A percentile compares a stretch with the other conserved stretches of the same genome.
phyloP scores from a whole-genome alignment of 2,113 vertebrate genomes.

The Pelecanus crispus region DNA sequence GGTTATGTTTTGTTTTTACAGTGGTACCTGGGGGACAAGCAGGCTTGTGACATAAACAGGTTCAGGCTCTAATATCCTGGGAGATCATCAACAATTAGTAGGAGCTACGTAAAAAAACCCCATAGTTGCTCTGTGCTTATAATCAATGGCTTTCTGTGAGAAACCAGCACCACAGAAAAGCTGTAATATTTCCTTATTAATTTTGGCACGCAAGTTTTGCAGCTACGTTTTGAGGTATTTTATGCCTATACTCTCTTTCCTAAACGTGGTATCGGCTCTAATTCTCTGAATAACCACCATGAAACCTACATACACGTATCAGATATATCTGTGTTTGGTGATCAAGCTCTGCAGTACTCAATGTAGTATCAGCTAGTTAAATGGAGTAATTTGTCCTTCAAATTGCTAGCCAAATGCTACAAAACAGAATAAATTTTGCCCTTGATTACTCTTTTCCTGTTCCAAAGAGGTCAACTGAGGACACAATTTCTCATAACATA shows the following conservation, averaged over 20 bases:
- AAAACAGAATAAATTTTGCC: background rate
- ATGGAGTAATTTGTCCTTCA: background rate
- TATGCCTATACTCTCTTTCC: background rate
- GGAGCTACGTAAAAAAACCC: background rate
- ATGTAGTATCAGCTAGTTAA: background rate
- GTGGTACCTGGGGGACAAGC: conserved; percentile 51
- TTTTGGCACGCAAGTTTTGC: background rate
- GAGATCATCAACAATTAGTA: conserved; percentile 22
- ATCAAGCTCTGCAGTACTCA: background rate
- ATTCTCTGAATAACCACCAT: background rate
- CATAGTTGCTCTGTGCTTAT: background rate
- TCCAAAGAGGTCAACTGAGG: background rate
- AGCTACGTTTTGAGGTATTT: background rate
- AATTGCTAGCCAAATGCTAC: background rate
- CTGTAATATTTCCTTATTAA: background rate
- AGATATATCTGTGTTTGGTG: background rate
- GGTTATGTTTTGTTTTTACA: conserved; percentile 51
- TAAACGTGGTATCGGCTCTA: background rate
- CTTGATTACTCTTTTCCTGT: background rate
- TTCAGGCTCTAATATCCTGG: background rate
- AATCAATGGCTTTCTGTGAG: background rate
- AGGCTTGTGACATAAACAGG: conserved; percentile 52
- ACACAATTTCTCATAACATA: background rate
- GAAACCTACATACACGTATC: background rate
- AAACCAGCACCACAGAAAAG: background rate